These are phyloP conservation scores for Austrolebias charrua DNA, from an alignment of 2,797 vertebrate species.

Conservation along the genomic window DNA sequence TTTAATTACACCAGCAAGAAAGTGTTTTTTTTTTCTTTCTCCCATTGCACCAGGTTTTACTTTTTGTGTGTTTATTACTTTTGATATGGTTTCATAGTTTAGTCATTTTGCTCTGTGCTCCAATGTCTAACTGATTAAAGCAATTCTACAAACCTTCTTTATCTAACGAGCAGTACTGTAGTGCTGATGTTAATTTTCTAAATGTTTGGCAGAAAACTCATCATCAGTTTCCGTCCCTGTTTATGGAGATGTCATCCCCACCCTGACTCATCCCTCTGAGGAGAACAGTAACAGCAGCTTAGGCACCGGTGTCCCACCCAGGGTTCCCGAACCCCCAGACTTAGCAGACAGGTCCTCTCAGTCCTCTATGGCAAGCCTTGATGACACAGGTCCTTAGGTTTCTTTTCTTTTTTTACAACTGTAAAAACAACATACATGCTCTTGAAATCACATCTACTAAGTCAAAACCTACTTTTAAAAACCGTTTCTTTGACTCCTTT, in stretches of 20 bases:
- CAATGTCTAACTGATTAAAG: constrained; percentile 2
- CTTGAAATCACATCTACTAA: neutral
- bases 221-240: constrained; percentile 38
- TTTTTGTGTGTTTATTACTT: neutral
- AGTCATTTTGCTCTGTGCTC: neutral
- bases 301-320: constrained; percentile 59
- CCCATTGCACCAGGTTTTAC: neutral
- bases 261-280: constrained; percentile 65
- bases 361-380: constrained; percentile 81
- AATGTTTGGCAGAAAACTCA: constrained; percentile 46
- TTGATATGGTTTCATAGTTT: neutral
- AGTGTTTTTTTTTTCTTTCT: neutral
- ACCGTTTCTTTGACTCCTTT: too few relatives aligned
- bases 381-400: constrained; percentile 83
- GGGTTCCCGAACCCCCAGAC: constrained; percentile 84
- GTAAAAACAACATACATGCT: too few relatives aligned
- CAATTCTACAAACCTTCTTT: neutral
- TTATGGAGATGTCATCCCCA: constrained; percentile 57
- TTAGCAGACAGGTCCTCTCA: constrained; percentile 84
- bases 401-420: neutral
- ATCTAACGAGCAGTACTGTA: neutral
- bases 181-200: constrained; percentile 13
- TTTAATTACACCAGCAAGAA: neutral
- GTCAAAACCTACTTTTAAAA: neutral
- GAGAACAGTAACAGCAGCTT: constrained; percentile 84